Evolutionary conservation across 2,888 invertebrate species (phyloP).

Genomic region (Andrena trimmerana): DNA sequence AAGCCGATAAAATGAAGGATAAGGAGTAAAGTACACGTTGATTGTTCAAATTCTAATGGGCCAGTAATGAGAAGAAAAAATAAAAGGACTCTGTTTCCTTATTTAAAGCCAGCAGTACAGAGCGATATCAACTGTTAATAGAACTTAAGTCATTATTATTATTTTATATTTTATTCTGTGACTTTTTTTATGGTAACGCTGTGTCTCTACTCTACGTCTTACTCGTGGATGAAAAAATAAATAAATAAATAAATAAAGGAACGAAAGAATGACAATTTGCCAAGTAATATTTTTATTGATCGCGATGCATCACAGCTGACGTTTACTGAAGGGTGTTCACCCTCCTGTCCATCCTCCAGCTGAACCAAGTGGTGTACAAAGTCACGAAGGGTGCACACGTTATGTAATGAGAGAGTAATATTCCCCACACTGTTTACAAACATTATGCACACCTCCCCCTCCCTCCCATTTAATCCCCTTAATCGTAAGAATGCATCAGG

Average conservation of each 20-base stretch:
- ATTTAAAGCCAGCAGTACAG: too few relatives aligned
- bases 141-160: too few relatives aligned
- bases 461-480: neutral
- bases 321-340: slow-evolving; percentile 17
- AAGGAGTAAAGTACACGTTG: too few relatives aligned
- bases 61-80: too few relatives aligned
- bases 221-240: too few relatives aligned
- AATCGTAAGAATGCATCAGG: slow-evolving; percentile 5
- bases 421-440: slow-evolving; percentile 46
- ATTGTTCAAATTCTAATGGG: too few relatives aligned
- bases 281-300: slow-evolving; percentile 35
- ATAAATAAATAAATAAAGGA: neutral
- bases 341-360: slow-evolving; percentile 13
- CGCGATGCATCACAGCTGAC: slow-evolving; percentile 33
- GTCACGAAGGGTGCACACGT: slow-evolving; percentile 35
- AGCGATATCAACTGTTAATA: too few relatives aligned
- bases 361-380: slow-evolving; percentile 20
- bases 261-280: neutral
- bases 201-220: too few relatives aligned
- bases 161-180: too few relatives aligned
- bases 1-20: too few relatives aligned
- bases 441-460: neutral
- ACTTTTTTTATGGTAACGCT: too few relatives aligned
- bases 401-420: slow-evolving; percentile 35
- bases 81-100: too few relatives aligned